A percentile compares a stretch with the other conserved stretches of the same genome.
Evolutionary conservation across 64 coral and sea anemone species (phyloP).

Genomic region (Montipora foliosa): DNA sequence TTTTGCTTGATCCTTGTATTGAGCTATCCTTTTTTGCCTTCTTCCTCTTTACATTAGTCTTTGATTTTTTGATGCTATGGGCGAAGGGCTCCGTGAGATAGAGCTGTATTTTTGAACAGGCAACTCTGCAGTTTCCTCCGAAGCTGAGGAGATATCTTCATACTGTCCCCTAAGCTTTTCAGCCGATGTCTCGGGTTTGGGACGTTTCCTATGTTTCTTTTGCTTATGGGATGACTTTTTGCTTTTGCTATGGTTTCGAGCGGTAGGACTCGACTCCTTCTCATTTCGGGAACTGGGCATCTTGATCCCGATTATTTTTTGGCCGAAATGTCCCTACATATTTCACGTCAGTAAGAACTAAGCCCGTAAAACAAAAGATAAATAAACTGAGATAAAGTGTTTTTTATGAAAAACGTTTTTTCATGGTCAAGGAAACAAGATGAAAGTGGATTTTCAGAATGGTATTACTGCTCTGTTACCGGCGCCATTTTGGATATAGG

Average conservation of each 20-base stretch:
- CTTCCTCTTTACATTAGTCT: conserved; percentile 90
- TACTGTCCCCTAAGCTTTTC: conserved; percentile 95
- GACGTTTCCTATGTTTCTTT: conserved; percentile 93
- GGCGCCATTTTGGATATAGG: conserved; percentile 92
- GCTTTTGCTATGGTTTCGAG: conserved; percentile 95
- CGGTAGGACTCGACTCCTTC: conserved; percentile 81
- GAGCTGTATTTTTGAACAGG: conserved; percentile 88
- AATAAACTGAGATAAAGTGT: conserved; percentile 56
- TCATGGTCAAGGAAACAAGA: conserved; percentile 65
- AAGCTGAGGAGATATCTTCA: conserved; percentile 99
- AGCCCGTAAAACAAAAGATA: conserved; percentile 66
- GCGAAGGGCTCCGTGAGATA: conserved; percentile 85
- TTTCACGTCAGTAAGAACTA: conserved; percentile 78
- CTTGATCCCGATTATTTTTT: conserved; percentile 61
- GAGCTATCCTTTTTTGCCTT: conserved; percentile 90
- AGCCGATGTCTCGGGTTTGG: conserved; percentile 82
- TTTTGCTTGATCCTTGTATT: conserved; percentile 77
- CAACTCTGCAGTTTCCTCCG: conserved; percentile 83
- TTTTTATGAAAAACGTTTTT: conserved; percentile 89
- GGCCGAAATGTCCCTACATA: conserved; percentile 81
- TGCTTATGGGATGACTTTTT: conserved; percentile 97
- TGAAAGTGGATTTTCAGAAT: conserved; percentile 87
- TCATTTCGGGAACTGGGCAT: conserved; percentile 97
- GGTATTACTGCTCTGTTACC: conserved; percentile 28
- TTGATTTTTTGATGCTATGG: conserved; percentile 84